Evolutionary conservation across 2,888 invertebrate genomes (phyloP).

Genomic region (Cancer borealis): DNA sequence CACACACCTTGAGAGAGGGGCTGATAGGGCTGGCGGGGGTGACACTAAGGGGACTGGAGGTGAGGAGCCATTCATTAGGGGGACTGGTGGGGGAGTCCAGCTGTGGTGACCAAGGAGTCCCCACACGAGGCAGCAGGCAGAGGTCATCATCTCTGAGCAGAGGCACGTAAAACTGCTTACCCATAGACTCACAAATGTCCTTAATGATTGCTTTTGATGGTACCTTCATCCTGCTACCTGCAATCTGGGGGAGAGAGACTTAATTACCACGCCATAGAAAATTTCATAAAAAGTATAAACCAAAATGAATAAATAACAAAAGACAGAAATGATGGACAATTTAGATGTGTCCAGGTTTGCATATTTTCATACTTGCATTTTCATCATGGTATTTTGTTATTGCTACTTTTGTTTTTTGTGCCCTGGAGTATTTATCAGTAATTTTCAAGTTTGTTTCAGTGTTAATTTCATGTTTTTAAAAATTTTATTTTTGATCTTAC

Average conservation of each 20-base stretch:
- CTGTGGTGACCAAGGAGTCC: constrained; percentile 88
- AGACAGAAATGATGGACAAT: too few relatives aligned
- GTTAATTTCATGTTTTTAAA: too few relatives aligned
- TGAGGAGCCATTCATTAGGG: constrained; percentile 1
- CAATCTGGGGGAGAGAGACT: constrained; percentile 83
- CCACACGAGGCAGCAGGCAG: constrained; percentile 87
- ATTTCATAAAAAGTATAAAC: too few relatives aligned
- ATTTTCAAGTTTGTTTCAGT: too few relatives aligned
- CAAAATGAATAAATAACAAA: too few relatives aligned
- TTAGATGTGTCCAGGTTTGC: too few relatives aligned
- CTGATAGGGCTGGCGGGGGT: constrained; percentile 62
- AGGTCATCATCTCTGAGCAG: constrained; percentile 90
- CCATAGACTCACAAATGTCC: constrained; percentile 84
- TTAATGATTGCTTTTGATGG: constrained; percentile 81
- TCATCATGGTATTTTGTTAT: too few relatives aligned
- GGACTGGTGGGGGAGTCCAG: constrained; percentile 53
- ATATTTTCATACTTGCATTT: too few relatives aligned
- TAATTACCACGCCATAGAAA: too few relatives aligned
- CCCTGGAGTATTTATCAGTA: too few relatives aligned
- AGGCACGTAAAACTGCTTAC: constrained; percentile 92
- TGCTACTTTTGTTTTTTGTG: too few relatives aligned
- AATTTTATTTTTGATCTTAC: too few relatives aligned
- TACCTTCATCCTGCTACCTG: constrained; percentile 85
- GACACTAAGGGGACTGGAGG: background rate
- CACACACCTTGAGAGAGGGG: constrained; percentile 66